Base-by-base conservation (phyloP, 2,113 vertebrate species). In the Merops nubicus region DNA sequence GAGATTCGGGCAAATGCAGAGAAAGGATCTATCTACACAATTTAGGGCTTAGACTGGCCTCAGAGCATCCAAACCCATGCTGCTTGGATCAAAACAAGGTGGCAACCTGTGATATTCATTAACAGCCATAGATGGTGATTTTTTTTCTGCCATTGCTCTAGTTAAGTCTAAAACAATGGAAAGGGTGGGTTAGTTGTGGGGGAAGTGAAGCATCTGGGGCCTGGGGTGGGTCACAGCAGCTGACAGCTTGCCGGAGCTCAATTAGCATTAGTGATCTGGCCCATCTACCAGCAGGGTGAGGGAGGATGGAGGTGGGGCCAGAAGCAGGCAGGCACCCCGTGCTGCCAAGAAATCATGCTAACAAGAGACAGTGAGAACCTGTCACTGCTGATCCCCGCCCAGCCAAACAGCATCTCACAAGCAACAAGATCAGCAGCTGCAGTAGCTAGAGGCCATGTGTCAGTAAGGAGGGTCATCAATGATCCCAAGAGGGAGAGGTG, bases 251-350 rank as follows among this genome's bases (percentile, higher is more conserved):
- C 40, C 57, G 63, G 21, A 83, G 42, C 54, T 85, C 63, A 40
- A 25, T 82, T 38, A 86, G 36, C 45, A 45, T 59, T 42, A 70
- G 70, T 57, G 91, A 50, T 28, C 72, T 83, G 15, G 36, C 1
- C 0, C 14, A 31, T 42, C 10, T n/a, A 54, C 25, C 0, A 60
- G 89, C 31, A 59, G 47, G 18, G 10, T 11, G 9, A 48, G n/a
- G 29, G 11, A 56, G 17, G 12, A 38, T 28, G 16, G n/a, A 64
- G 15, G 23, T 5, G 21, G 28, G 29, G 36, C 33, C 36, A 29
- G 19, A 59, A 80, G 50, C 25, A 53, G 31, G 29, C 28, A 57
- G 36, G 23, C 8, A 50, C 31, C 50, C 53, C 11, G 5, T 23
- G 53, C 77, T 87, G 47, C 56, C 64, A 78, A 75, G 42, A 72